Evolutionary conservation across 2,888 invertebrate species (phyloP).

Genomic region (Pycnomerus fuliginosus): DNA sequence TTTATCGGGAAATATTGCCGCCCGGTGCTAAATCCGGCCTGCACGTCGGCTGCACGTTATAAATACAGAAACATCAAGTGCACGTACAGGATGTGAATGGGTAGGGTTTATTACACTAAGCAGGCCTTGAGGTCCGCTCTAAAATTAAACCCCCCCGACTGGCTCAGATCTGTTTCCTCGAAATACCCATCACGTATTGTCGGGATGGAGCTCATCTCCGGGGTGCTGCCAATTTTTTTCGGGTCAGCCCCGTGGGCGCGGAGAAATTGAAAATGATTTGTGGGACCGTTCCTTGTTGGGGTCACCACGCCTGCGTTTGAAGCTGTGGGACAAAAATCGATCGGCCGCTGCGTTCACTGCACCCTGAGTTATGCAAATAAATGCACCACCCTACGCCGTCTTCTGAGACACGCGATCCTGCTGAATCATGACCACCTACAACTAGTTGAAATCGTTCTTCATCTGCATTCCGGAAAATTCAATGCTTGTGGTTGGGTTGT

Average conservation of each 20-base stretch:
- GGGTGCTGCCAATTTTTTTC: not conserved
- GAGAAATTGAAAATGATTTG: slow-evolving; percentile 9
- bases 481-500: too few species aligned
- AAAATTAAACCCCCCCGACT: slow-evolving; percentile 23
- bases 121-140: slow-evolving; percentile 27
- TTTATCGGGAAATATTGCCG: not conserved
- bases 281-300: slow-evolving; percentile 4
- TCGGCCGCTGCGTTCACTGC: slow-evolving; percentile 31
- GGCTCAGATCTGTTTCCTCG: too few species aligned
- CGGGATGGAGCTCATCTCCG: slow-evolving; percentile 1
- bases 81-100: slow-evolving; percentile 27
- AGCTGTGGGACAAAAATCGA: slow-evolving; percentile 22
- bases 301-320: slow-evolving; percentile 24
- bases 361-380: slow-evolving; percentile 30
- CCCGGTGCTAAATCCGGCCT: slow-evolving; percentile 10
- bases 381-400: slow-evolving; percentile 15
- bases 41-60: slow-evolving; percentile 24
- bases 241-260: not conserved
- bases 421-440: too few species aligned
- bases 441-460: too few species aligned
- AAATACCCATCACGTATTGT: too few species aligned
- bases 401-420: too few species aligned
- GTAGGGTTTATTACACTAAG: slow-evolving; percentile 29
- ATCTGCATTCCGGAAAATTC: too few species aligned
- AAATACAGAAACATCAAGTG: slow-evolving; percentile 25